These are phyloP conservation scores for Leptobrachium leishanense DNA, from an alignment of 2,113 vertebrate genomes.

Conservation along the genomic window DNA sequence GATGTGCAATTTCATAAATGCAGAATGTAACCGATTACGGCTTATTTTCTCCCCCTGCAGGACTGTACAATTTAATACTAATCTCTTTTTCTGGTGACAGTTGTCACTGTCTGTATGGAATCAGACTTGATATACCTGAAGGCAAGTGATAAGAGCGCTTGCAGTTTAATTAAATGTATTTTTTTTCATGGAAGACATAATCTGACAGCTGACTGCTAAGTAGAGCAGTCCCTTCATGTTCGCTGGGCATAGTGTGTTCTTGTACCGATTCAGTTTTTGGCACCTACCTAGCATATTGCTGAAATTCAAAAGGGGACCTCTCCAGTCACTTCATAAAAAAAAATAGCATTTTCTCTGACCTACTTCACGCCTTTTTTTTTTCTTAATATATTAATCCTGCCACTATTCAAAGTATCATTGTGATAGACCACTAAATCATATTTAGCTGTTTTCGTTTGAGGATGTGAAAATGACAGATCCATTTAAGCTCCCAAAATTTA, in stretches of 20 bases:
- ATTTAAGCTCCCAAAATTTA: slow-evolving; percentile 32
- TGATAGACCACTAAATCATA: slow-evolving; percentile 38
- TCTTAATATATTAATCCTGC: slow-evolving; percentile 34
- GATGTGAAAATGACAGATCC: slow-evolving; percentile 27
- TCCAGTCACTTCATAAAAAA: slow-evolving; percentile 12
- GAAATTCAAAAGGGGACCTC: slow-evolving; percentile 23
- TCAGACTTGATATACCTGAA: slow-evolving; percentile 53
- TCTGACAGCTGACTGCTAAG: slow-evolving; percentile 34
- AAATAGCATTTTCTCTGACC: slow-evolving; percentile 38
- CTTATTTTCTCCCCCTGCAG: slow-evolving; percentile 38
- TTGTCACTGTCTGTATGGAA: slow-evolving; percentile 48
- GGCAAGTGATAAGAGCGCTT: slow-evolving; percentile 41
- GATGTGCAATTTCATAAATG: slow-evolving; percentile 37
- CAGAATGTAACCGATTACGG: slow-evolving; percentile 39
- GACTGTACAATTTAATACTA: slow-evolving; percentile 49
- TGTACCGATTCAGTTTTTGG: background rate
- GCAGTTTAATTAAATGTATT: slow-evolving; percentile 50
- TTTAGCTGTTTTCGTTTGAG: slow-evolving; percentile 29
- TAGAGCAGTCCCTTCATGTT: slow-evolving; percentile 45
- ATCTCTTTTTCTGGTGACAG: slow-evolving; percentile 16
- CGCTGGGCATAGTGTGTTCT: slow-evolving; percentile 11
- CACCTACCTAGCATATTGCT: slow-evolving; percentile 34
- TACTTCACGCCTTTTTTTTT: slow-evolving; percentile 37
- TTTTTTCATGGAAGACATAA: slow-evolving; percentile 46
- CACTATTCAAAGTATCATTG: slow-evolving; percentile 33